These are phyloP conservation scores for Timema podura DNA, from an alignment of 2,888 invertebrate species.

Conservation along the genomic window DNA sequence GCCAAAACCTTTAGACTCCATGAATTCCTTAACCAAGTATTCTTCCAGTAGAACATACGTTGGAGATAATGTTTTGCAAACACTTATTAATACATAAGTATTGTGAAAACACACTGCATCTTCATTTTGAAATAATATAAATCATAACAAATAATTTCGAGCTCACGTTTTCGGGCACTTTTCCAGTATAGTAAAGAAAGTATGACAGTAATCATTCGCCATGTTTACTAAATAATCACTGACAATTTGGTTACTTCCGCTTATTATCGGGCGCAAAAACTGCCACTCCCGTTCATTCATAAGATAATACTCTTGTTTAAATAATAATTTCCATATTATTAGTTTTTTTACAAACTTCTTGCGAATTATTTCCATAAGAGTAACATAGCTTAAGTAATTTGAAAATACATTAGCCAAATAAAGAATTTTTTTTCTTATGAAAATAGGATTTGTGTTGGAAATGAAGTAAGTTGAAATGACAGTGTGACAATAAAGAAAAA, in stretches of 20 bases:
- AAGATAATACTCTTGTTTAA: background rate
- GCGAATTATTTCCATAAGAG: too few species aligned
- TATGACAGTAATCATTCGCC: conserved; percentile 40
- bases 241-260: conserved; percentile 19
- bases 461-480: too few species aligned
- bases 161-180: conserved; percentile 25
- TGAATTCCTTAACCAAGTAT: conserved; percentile 16
- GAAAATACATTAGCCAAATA: too few species aligned
- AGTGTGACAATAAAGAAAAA: too few species aligned
- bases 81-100: too few species aligned
- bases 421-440: too few species aligned
- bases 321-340: too few species aligned
- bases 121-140: conserved; percentile 8
- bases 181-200: conserved; percentile 19
- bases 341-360: too few species aligned
- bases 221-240: conserved; percentile 35
- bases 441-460: too few species aligned
- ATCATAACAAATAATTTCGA: conserved; percentile 4
- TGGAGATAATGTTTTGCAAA: too few species aligned
- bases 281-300: conserved; percentile 15
- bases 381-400: too few species aligned
- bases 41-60: background rate
- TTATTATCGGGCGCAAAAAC: conserved; percentile 11
- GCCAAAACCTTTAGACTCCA: background rate
- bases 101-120: too few species aligned